Percentiles rank a stretch among this genome's conserved stretches.
These are phyloP conservation scores for Euzetes globulus DNA, from an alignment of 2,888 invertebrate genomes.

Conservation along the genomic window DNA sequence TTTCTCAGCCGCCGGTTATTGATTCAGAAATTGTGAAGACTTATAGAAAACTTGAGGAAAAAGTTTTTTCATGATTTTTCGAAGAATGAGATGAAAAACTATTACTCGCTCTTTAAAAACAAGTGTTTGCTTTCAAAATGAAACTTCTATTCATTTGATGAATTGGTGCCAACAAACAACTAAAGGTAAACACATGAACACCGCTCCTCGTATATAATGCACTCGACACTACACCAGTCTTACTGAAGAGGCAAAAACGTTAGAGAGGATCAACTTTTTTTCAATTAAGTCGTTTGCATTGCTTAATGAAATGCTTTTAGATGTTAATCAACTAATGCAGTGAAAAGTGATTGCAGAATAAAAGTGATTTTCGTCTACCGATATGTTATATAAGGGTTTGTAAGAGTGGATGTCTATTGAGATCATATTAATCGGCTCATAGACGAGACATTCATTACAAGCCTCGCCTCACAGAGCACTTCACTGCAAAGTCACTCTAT, in stretches of 20 bases:
- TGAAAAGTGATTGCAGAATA: constrained; percentile 23
- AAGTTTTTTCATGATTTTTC: not conserved
- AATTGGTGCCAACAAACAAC: not conserved
- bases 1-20: not conserved
- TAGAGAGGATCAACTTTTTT: constrained; percentile 1
- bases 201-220: not conserved
- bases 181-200: constrained; percentile 13
- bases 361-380: constrained; percentile 23
- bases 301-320: constrained; percentile 31
- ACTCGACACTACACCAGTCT: not conserved
- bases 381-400: constrained; percentile 14
- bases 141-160: constrained; percentile 21
- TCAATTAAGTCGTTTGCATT: constrained; percentile 27
- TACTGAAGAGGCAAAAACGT: not conserved
- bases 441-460: constrained; percentile 6
- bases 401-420: constrained; percentile 11
- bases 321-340: constrained; percentile 33
- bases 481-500: constrained; percentile 8
- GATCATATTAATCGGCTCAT: constrained; percentile 21
- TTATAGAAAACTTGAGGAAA: not conserved
- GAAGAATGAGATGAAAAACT: not conserved
- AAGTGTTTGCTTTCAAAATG: constrained; percentile 28
- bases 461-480: not conserved
- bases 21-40: not conserved
- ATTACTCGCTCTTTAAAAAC: not conserved